Evolutionary conservation across 2,888 invertebrate species (phyloP), one percentile per base, ranked within the genome.

Genomic region (Mantis religiosa): DNA sequence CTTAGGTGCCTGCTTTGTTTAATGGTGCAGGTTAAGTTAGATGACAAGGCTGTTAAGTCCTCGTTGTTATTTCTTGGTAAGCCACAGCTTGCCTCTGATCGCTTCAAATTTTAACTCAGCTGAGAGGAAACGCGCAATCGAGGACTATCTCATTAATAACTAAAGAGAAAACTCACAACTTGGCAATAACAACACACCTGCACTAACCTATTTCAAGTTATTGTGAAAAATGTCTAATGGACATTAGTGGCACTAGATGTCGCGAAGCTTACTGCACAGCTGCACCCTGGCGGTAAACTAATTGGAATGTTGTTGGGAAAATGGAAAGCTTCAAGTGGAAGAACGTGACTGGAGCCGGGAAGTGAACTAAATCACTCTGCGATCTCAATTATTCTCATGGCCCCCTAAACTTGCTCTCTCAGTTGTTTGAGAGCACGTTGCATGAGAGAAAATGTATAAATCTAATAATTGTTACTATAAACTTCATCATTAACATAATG

Each of bases 361-460:
- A 85, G 34, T 41, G 34, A 85, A 85, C 34, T n/a, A 28, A 85
- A 85, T 28, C 28, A 47, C 28, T 41, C 28, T 85, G n/a, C 47
- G 34, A 85, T 85, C 47, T 47, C 85, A 85, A 41, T 41, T 41
- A 41, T 41, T 41, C 41, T 41, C 41, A 41, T 85, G 34, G 34
- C 85, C 47, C 47, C 85, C 47, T 47, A 83, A 27, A 34, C 82
- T 28, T 86, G 71, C 7, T 84, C 85, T 15, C 84, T 82, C 8
- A 71, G 8, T 1, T 84, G 41, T 25, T 85, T 87, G 82, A 89
- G 88, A 87, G 82, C 83, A 84, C 89, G 28, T 87, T 28, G 25
- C 27, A 15, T 7, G 12, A 6, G 28, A 27, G 28, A 27, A 28
- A 28, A 27, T 27, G 71, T 81, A 14, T 41, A 28, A 54, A 25